Evolutionary conservation across 2,797 vertebrate species (phyloP).

Genomic region (Parambassis ranga): DNA sequence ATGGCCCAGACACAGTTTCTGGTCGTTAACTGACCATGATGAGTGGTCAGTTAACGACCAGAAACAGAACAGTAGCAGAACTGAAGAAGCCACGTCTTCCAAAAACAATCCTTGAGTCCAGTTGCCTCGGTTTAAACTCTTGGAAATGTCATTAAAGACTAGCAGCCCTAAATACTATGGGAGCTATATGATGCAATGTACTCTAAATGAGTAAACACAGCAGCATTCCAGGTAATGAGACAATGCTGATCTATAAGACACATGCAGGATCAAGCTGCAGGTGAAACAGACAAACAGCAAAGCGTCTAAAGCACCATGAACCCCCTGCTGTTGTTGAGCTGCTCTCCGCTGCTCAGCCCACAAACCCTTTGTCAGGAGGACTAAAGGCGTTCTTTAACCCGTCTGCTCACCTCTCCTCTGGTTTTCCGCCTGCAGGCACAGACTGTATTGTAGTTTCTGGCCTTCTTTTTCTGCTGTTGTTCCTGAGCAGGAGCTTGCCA

Average conservation of each 20-base stretch:
- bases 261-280: too few species aligned
- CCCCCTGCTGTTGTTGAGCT: not conserved
- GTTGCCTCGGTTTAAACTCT: too few species aligned
- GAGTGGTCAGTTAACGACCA: too few species aligned
- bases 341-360: not conserved
- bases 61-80: too few species aligned
- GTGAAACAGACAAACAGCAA: not conserved
- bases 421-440: constrained; percentile 11
- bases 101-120: too few species aligned
- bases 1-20: too few species aligned
- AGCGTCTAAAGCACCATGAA: not conserved
- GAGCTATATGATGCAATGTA: too few species aligned
- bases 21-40: too few species aligned
- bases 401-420: constrained; percentile 7
- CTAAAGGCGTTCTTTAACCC: constrained; percentile 25
- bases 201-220: too few species aligned
- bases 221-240: not conserved
- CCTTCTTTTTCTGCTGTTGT: constrained; percentile 21
- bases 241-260: not conserved
- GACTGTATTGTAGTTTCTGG: constrained; percentile 29
- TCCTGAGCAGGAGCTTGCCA: constrained; percentile 40
- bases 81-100: too few species aligned
- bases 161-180: too few species aligned
- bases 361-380: constrained; percentile 32
- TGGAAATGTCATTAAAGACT: too few species aligned